Percentiles rank a stretch among this genome's conserved stretches.
These are phyloP conservation scores for Aplochiton taeniatus DNA, from an alignment of 2,797 vertebrate species.

Conservation along the genomic window DNA sequence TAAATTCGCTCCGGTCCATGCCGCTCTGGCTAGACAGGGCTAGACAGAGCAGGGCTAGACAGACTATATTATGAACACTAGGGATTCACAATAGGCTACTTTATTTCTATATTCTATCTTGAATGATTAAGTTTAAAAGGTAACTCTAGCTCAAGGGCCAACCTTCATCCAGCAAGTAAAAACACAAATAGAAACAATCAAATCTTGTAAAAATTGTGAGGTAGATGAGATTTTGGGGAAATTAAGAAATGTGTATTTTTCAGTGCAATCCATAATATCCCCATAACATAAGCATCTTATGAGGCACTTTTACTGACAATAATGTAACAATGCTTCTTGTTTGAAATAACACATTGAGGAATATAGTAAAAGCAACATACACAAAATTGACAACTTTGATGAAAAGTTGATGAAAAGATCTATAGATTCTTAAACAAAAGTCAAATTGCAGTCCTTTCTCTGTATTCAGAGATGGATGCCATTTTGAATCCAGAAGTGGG, in stretches of 20 bases:
- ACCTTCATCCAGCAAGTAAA: not conserved
- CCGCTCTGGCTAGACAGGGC: conserved; percentile 4
- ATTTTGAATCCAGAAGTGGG: not conserved
- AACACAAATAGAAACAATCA: not conserved
- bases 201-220: too few species aligned
- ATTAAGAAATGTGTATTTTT: not conserved
- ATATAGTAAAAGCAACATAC: not conserved
- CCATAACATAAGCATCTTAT: not conserved
- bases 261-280: not conserved
- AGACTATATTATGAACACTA: too few species aligned
- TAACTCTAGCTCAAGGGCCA: too few species aligned
- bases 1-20: conserved; percentile 28
- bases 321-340: not conserved
- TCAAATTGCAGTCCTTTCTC: not conserved
- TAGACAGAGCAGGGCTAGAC: too few species aligned
- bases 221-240: too few species aligned
- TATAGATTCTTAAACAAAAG: too few species aligned
- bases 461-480: not conserved
- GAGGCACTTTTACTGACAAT: conserved; percentile 4
- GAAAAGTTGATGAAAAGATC: too few species aligned
- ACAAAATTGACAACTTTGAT: too few species aligned
- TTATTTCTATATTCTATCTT: conserved; percentile 17
- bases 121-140: too few species aligned
- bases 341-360: not conserved
- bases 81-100: not conserved